Conservation (phyloP, 2,797 vertebrate genomes). For the Eremophila alpestris region DNA sequence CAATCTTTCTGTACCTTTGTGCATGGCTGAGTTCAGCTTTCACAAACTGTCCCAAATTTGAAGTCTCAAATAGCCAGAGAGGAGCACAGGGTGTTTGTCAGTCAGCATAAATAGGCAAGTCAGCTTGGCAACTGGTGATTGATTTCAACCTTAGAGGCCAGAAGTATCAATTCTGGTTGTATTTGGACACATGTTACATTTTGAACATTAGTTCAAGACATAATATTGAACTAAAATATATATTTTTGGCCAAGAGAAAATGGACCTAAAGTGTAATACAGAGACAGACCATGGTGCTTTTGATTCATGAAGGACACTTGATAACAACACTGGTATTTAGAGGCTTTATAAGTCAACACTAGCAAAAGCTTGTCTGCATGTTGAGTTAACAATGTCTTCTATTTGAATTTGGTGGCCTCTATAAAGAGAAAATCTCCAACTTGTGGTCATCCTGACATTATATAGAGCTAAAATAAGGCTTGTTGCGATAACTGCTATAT, state of each 20-base stretch:
- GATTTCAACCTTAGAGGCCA: neutral
- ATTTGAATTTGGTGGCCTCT: neutral
- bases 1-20: neutral
- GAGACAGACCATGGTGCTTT: neutral
- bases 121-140: neutral
- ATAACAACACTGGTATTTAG: neutral
- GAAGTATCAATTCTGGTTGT: neutral
- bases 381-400: neutral
- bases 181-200: neutral
- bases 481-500: neutral
- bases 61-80: neutral
- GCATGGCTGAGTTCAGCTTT: neutral
- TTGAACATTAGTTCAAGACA: neutral
- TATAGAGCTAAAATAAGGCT: neutral
- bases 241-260: neutral
- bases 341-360: neutral
- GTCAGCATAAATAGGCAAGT: neutral
- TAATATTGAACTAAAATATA: accelerated
- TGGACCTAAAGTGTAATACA: neutral
- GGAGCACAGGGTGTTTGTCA: neutral
- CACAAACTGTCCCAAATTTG: neutral
- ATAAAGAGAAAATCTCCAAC: neutral
- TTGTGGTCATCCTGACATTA: neutral
- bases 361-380: neutral
- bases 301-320: neutral